Percentiles rank a stretch among this genome's conserved stretches.
phyloP scores from a whole-genome alignment of 2,113 vertebrate genomes.

The Pristiophorus japonicus region DNA sequence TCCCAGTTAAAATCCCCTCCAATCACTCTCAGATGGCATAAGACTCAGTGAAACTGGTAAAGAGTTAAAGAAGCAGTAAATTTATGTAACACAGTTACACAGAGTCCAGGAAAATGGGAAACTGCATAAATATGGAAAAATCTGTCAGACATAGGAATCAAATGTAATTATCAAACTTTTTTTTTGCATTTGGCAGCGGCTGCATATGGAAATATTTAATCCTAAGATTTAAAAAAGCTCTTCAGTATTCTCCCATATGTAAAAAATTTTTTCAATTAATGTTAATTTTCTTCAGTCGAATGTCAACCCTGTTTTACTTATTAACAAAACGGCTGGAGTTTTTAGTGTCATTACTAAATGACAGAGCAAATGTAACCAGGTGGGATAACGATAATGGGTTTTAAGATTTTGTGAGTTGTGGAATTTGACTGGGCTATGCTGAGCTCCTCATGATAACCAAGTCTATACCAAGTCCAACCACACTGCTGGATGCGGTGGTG shows the following conservation, averaged over 20 bases:
- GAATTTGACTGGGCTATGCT: neutral
- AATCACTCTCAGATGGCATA: neutral
- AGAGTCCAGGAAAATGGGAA: constrained; percentile 24
- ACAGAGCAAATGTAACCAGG: constrained; percentile 38
- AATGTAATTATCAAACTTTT: constrained; percentile 35
- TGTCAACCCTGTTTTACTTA: constrained; percentile 36
- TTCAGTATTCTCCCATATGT: constrained; percentile 35
- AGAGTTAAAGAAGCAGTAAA: constrained; percentile 34
- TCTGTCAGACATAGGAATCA: constrained; percentile 37
- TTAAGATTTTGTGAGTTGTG: constrained; percentile 15
- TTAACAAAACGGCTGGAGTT: constrained; percentile 33
- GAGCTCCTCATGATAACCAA: neutral
- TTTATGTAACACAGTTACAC: constrained; percentile 27
- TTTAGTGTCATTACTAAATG: constrained; percentile 33
- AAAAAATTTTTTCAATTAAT: constrained; percentile 37
- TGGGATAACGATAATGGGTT: constrained; percentile 29
- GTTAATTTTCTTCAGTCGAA: constrained; percentile 35
- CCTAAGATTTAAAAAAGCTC: constrained; percentile 35
- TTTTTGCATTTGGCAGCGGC: constrained; percentile 35
- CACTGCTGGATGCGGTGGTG: neutral
- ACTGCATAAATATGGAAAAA: constrained; percentile 38
- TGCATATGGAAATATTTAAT: constrained; percentile 38
- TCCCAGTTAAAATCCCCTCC: neutral
- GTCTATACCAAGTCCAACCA: neutral
- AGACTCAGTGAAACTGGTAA: neutral